A percentile compares a stretch with the other conserved stretches of the same genome.
Evolutionary conservation across 1,140 invertebrate species (phyloP).

Genomic region (Ceratoteleas bidentatus): DNA sequence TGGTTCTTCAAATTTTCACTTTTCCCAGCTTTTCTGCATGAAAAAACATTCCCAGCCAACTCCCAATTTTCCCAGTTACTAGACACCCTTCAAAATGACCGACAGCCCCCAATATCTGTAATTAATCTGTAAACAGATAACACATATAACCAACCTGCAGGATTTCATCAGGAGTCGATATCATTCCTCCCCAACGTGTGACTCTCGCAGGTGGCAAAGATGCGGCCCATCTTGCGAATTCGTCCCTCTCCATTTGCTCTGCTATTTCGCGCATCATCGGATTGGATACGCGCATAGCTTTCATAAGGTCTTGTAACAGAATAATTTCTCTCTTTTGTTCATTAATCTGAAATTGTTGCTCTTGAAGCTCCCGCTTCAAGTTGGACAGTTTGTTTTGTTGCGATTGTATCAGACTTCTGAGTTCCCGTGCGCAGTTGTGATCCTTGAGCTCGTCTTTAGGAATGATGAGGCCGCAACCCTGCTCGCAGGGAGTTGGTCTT

Average conservation of each 20-base stretch:
- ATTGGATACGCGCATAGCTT: constrained; percentile 93
- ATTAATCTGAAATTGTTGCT: constrained; percentile 92
- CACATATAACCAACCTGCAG: too few species aligned
- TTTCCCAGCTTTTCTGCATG: too few species aligned
- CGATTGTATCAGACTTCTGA: constrained; percentile 90
- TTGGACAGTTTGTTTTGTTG: constrained; percentile 93
- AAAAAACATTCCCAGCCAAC: too few species aligned
- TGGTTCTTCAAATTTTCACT: too few species aligned
- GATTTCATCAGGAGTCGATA: constrained; percentile 96
- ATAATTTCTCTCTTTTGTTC: constrained; percentile 94
- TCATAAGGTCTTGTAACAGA: constrained; percentile 94
- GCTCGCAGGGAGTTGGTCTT: constrained; percentile 94
- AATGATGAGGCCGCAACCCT: constrained; percentile 95
- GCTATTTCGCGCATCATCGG: constrained; percentile 93
- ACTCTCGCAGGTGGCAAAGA: constrained; percentile 92
- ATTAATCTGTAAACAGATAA: too few species aligned
- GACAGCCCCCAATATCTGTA: too few species aligned
- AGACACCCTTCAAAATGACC: too few species aligned
- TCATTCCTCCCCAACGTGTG: constrained; percentile 98
- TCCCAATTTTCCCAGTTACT: too few species aligned
- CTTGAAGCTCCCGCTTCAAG: constrained; percentile 91
- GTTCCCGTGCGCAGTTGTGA: constrained; percentile 95
- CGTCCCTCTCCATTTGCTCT: constrained; percentile 95
- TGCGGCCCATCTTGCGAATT: constrained; percentile 95
- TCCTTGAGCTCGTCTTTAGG: constrained; percentile 97